Evolutionary conservation across 2,888 invertebrate species (phyloP).

Genomic region (Achlya flavicornis): DNA sequence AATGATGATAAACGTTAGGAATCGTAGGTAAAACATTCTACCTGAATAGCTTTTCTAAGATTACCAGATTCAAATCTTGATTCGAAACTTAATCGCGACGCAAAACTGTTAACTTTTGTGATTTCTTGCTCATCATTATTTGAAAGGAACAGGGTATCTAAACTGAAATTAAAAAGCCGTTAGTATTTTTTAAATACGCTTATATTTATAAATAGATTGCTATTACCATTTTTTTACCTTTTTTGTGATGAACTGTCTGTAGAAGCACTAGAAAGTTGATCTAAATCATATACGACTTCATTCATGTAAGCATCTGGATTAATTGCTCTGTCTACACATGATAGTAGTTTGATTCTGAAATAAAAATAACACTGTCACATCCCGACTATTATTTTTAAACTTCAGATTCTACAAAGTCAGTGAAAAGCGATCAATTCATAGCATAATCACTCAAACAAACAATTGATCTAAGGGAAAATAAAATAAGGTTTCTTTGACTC

Average conservation of each 20-base stretch:
- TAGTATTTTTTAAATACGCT: conserved; percentile 4
- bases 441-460: too few species aligned
- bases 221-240: conserved; percentile 46
- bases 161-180: conserved; percentile 51
- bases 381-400: too few species aligned
- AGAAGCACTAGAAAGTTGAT: conserved; percentile 62
- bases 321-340: conserved; percentile 87
- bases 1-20: background rate
- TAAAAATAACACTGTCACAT: background rate
- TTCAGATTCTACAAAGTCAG: too few species aligned
- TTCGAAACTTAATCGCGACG: conserved; percentile 87
- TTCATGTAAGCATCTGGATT: conserved; percentile 84
- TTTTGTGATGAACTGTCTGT: conserved; percentile 55
- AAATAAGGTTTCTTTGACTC: background rate
- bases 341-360: conserved; percentile 83
- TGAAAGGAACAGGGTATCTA: conserved; percentile 59
- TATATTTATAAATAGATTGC: conserved; percentile 9
- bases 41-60: conserved; percentile 91
- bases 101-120: conserved; percentile 62
- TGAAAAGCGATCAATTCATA: too few species aligned
- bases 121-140: conserved; percentile 82
- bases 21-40: conserved; percentile 32
- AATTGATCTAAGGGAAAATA: too few species aligned
- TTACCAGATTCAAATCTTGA: conserved; percentile 95
- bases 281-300: conserved; percentile 89